Conservation (phyloP, 1,140 invertebrate genomes). For the Coelopa frigida region DNA sequence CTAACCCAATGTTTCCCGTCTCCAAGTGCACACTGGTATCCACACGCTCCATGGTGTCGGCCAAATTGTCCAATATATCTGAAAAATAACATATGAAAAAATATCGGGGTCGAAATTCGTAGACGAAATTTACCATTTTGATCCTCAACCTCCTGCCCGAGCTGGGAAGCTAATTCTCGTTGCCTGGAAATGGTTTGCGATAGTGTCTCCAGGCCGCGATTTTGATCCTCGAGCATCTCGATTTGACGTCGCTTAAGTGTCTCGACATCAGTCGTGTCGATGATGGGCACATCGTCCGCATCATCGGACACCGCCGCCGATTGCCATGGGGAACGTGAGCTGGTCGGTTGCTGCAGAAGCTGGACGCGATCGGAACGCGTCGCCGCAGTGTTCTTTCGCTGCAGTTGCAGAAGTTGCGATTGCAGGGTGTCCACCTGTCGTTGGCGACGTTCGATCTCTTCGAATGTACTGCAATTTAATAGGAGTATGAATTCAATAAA, state of each 20-base stretch:
- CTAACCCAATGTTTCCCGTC: slow-evolving; percentile 57
- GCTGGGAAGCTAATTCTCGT: slow-evolving; percentile 66
- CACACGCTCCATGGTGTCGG: slow-evolving; percentile 64
- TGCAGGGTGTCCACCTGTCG: slow-evolving; percentile 53
- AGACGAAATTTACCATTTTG: slow-evolving; percentile 60
- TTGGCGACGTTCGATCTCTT: slow-evolving; percentile 55
- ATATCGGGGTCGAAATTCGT: background rate
- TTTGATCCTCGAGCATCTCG: slow-evolving; percentile 58
- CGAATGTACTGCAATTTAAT: slow-evolving; percentile 47
- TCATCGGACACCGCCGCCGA: slow-evolving; percentile 8
- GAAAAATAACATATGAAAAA: slow-evolving; percentile 25
- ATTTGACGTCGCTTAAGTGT: slow-evolving; percentile 36
- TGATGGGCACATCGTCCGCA: slow-evolving; percentile 12
- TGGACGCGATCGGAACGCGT: slow-evolving; percentile 4
- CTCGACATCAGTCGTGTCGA: slow-evolving; percentile 15
- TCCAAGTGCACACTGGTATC: slow-evolving; percentile 58
- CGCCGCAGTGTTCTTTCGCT: slow-evolving; percentile 35
- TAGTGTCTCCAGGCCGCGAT: slow-evolving; percentile 66
- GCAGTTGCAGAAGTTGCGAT: slow-evolving; percentile 52
- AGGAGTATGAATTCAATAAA: background rate
- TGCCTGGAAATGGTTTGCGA: slow-evolving; percentile 70
- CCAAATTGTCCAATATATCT: slow-evolving; percentile 76
- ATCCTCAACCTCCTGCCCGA: slow-evolving; percentile 67
- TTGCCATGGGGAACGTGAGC: background rate
- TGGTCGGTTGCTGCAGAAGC: slow-evolving; percentile 1